Evolutionary conservation across 2,797 vertebrate species (phyloP).

Genomic region (Hapalemur alaotrensis): DNA sequence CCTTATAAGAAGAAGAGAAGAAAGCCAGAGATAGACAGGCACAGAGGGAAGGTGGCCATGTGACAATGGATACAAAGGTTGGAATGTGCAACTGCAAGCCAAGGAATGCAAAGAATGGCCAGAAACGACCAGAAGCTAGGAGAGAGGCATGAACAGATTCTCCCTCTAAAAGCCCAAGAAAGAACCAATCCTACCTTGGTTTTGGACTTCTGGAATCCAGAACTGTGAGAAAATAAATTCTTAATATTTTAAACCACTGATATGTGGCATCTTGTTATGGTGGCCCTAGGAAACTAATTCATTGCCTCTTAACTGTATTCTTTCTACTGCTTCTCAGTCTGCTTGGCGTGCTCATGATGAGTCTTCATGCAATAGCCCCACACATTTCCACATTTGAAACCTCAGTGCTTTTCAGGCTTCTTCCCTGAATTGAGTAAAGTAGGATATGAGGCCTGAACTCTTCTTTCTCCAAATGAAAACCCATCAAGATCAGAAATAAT

Average conservation of each 20-base stretch:
- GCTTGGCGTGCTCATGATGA: background rate
- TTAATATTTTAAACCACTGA: background rate
- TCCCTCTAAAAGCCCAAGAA: background rate
- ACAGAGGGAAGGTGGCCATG: background rate
- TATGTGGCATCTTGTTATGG: background rate
- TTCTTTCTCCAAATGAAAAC: background rate
- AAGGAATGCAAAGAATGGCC: background rate
- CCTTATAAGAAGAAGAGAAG: background rate
- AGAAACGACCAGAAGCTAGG: background rate
- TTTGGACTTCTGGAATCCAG: background rate
- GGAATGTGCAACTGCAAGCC: background rate
- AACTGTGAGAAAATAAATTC: background rate
- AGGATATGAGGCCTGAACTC: background rate
- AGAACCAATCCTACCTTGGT: background rate
- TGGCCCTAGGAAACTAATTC: background rate
- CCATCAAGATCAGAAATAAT: background rate
- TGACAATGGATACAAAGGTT: background rate
- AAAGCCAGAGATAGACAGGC: background rate
- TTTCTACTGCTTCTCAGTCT: background rate
- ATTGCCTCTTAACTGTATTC: background rate
- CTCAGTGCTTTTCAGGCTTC: background rate
- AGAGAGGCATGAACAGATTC: fast-evolving
- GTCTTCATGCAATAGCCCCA: background rate
- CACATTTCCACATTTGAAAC: background rate
- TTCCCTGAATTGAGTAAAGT: background rate